These are phyloP conservation scores for Antitype chi DNA, from an alignment of 2,888 invertebrate genomes.

Conservation along the genomic window DNA sequence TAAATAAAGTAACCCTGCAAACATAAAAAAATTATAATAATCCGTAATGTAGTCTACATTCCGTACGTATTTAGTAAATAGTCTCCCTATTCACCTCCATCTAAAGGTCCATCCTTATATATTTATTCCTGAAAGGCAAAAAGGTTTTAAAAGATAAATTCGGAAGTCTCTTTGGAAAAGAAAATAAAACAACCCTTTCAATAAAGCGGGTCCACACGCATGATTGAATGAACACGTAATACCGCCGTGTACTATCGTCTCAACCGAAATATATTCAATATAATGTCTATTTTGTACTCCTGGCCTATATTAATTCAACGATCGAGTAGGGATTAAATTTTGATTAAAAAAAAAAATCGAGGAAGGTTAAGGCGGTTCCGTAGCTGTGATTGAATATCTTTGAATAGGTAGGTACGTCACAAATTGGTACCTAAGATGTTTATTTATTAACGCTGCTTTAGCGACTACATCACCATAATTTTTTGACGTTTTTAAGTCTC, in stretches of 20 bases:
- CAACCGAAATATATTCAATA: constrained; percentile 45
- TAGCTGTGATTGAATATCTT: constrained; percentile 16
- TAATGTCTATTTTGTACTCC: constrained; percentile 46
- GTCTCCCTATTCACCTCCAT: constrained; percentile 33
- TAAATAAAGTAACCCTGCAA: background rate
- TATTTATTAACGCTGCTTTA: background rate
- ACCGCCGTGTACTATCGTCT: constrained; percentile 37
- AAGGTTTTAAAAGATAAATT: constrained; percentile 60
- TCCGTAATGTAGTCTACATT: background rate
- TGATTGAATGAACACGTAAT: constrained; percentile 58
- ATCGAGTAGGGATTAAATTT: constrained; percentile 45
- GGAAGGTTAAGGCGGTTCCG: constrained; percentile 7
- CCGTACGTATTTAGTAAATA: constrained; percentile 41
- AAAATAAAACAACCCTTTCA: constrained; percentile 64
- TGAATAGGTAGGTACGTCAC: background rate
- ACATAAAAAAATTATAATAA: background rate
- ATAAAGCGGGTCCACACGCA: constrained; percentile 53
- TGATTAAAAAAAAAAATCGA: constrained; percentile 21
- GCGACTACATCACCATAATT: background rate
- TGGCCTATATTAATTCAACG: constrained; percentile 49
- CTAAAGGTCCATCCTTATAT: constrained; percentile 38
- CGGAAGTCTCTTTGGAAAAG: constrained; percentile 47
- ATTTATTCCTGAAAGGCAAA: constrained; percentile 46
- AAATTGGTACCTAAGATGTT: background rate
- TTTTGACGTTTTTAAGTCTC: background rate